Evolutionary conservation across 2,888 invertebrate species (phyloP), one percentile per base, ranked within the genome.

Genomic region (Oscheius onirici): DNA sequence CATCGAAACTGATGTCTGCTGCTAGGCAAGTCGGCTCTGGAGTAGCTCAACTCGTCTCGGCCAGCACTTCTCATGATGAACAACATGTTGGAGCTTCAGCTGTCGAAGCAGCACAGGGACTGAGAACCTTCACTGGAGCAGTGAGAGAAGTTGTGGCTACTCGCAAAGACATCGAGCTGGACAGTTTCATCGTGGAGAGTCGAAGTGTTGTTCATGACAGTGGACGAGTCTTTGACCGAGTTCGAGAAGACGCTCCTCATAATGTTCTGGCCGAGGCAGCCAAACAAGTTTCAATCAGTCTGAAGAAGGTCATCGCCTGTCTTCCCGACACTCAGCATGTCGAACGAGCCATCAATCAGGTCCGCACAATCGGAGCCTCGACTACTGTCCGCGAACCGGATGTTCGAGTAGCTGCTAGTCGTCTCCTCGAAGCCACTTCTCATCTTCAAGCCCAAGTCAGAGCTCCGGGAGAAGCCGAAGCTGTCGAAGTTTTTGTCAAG

Each of bases 281-380:
- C 11, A 72, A 74, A 41, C 73, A 74, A 55, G 80, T 81, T 15
- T 88, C 91, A 20, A 89, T 89, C 54, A 88, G 89, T 13, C 93
- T 94, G 0, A 92, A 93, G 43, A 15, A 91, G 95, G 77, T 90
- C 78, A 92, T 96, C 66, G 93, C 93, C 79, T 94, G 94, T 76
- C 91, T 97, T 52, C 96, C 97, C 0, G 95, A 95, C 0, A 95
- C 96, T 88, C 92, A 93, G 67, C 95, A 96, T 87, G 93, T 97
- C n/a, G 96, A 97, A 81, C 92, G 92, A 76, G 92, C 92, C 82
- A 94, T 78, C 49, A 92, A 92, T 73, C 92, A 93, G 69, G 88
- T 89, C 34, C 89, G 89, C 58, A 92, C 93, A 82, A 70, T 70
- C 40, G 46, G 46, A 15, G 52, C 52, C n/a, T 17, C 26, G n/a